A percentile compares a stretch with the other conserved stretches of the same genome.
phyloP scores from a whole-genome alignment of 2,113 vertebrate genomes.

The Maccullochella peelii region DNA sequence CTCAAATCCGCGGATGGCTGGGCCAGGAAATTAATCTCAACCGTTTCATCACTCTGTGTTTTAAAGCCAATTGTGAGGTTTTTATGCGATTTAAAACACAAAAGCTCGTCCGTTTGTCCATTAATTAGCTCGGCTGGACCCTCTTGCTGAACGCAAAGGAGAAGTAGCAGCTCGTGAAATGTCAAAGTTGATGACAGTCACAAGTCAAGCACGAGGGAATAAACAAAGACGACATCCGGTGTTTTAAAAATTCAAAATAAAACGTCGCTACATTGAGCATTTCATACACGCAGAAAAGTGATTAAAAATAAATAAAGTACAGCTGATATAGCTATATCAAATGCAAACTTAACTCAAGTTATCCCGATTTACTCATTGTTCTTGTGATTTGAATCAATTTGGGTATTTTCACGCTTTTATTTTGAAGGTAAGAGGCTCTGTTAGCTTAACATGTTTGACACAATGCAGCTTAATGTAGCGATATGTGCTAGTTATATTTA shows the following conservation, averaged over 20 bases:
- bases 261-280: fast-evolving
- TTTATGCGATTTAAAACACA: constrained; percentile 4
- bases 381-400: not conserved
- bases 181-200: constrained; percentile 31
- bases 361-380: fast-evolving
- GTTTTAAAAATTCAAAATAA: constrained; percentile 27
- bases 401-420: constrained; percentile 8
- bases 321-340: fast-evolving
- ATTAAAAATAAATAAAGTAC: fast-evolving
- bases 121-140: not conserved
- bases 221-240: constrained; percentile 35
- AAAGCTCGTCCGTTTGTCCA: not conserved
- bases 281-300: not conserved
- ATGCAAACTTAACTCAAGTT: fast-evolving
- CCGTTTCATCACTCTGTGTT: constrained; percentile 33
- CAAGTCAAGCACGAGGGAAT: not conserved
- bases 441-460: constrained; percentile 3
- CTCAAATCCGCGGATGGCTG: constrained; percentile 70
- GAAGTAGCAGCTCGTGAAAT: not conserved
- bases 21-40: constrained; percentile 60
- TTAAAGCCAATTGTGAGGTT: constrained; percentile 13
- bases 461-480: not conserved
- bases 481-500: not conserved
- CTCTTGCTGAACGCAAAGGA: not conserved
- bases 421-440: constrained; percentile 39